phyloP scores from a whole-genome alignment of 2,797 vertebrate genomes.

The Poecile montanus region DNA sequence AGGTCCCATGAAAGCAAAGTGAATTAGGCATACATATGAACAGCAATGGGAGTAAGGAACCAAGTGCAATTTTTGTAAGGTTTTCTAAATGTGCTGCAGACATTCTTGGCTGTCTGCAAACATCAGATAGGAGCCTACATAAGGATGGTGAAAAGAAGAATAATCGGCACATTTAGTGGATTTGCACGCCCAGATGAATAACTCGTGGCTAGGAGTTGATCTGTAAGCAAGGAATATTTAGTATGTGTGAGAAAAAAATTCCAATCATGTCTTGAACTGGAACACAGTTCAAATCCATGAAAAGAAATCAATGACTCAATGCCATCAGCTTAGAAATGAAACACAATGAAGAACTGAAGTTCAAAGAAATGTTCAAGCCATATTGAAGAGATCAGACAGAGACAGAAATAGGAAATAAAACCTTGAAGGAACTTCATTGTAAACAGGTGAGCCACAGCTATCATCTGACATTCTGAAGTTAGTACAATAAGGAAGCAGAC shows the following conservation, averaged over 20 bases:
- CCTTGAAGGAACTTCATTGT: not conserved
- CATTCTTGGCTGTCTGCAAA: constrained; percentile 12
- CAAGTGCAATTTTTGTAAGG: not conserved
- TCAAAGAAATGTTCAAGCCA: constrained; percentile 19
- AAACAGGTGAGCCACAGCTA: not conserved
- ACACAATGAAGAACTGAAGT: not conserved
- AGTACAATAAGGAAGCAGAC: not conserved
- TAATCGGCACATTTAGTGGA: constrained; percentile 2
- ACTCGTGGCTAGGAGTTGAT: not conserved
- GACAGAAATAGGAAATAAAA: constrained; percentile 1
- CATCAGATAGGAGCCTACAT: not conserved
- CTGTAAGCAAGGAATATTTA: not conserved
- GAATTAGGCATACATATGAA: not conserved
- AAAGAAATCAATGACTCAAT: constrained; percentile 22
- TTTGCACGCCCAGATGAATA: not conserved
- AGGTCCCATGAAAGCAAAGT: not conserved
- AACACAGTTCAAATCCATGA: constrained; percentile 12
- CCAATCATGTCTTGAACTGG: not conserved
- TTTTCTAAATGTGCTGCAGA: constrained; percentile 3
- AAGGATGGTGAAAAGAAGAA: not conserved
- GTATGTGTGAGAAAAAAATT: constrained; percentile 44
- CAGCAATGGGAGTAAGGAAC: not conserved
- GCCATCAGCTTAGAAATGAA: constrained; percentile 6
- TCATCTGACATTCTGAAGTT: not conserved
- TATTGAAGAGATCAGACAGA: constrained; percentile 24